Percentiles rank a stretch among this genome's conserved stretches.
phyloP scores from a whole-genome alignment of 2,113 vertebrate genomes.

The Caranx melampygus region DNA sequence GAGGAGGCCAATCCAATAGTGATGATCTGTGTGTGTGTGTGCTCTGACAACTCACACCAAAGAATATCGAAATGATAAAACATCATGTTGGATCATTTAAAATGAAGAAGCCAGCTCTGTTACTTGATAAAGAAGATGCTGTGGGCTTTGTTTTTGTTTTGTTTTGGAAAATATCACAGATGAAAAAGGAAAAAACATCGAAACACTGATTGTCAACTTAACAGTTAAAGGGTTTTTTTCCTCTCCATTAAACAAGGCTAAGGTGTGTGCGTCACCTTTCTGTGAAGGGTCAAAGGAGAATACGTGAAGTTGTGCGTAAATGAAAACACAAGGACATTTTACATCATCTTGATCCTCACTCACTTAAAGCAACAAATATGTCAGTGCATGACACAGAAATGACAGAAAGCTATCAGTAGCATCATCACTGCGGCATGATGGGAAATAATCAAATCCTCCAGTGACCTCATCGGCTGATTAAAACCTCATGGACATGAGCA shows the following conservation, averaged over 20 bases:
- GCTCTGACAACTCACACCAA: neutral
- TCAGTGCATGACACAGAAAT: neutral
- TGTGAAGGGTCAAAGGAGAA: neutral
- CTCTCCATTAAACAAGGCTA: neutral
- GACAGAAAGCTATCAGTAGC: neutral
- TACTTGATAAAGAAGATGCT: neutral
- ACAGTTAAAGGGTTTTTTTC: neutral
- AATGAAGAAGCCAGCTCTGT: neutral
- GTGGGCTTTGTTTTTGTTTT: neutral
- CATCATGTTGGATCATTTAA: neutral
- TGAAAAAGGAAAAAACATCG: neutral
- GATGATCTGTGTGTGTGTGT: no score
- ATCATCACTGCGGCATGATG: neutral
- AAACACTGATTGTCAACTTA: constrained; percentile 23
- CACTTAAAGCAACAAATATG: neutral
- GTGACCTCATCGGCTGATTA: neutral
- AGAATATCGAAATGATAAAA: neutral
- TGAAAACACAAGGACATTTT: neutral
- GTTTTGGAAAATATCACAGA: neutral
- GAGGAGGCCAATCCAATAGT: no score
- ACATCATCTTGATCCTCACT: no score
- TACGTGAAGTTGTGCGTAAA: neutral
- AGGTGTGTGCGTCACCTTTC: neutral
- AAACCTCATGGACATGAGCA: neutral
- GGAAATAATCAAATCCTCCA: neutral